Percentiles rank a stretch among this genome's conserved stretches.
Conservation (phyloP, 2,797 vertebrate species). For the Apogon talboti region DNA sequence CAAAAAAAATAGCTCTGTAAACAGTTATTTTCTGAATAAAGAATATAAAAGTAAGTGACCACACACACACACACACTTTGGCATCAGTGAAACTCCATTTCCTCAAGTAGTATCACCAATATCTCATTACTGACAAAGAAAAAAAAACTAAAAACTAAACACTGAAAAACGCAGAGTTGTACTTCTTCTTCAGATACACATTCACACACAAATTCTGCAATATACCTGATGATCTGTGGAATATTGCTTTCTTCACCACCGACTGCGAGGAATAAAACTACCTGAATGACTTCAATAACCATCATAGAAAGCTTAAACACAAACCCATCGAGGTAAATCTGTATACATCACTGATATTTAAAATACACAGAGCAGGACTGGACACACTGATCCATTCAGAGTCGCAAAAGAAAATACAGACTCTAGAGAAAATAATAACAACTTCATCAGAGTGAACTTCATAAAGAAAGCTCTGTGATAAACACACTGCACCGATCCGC, state of each 20-base stretch:
- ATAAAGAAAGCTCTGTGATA: too few relatives aligned
- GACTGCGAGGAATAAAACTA: conserved; percentile 16
- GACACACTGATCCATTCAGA: not conserved
- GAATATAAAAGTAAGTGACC: not conserved
- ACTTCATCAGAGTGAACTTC: too few relatives aligned
- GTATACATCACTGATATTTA: not conserved
- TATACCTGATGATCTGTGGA: conserved; percentile 15
- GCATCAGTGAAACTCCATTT: conserved; percentile 22
- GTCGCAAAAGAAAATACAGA: not conserved
- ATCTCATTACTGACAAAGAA: conserved; percentile 7
- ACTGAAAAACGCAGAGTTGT: conserved; percentile 17
- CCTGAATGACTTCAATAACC: conserved; percentile 12
- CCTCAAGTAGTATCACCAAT: conserved; percentile 9
- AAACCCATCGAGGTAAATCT: not conserved
- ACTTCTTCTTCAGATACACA: not conserved
- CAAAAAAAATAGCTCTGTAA: too few relatives aligned
- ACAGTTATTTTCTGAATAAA: too few relatives aligned
- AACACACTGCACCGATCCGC: too few relatives aligned
- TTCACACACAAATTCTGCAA: not conserved
- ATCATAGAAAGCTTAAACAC: not conserved
- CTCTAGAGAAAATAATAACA: too few relatives aligned
- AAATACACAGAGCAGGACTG: not conserved
- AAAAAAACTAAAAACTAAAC: conserved; percentile 23
- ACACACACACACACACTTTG: not conserved
- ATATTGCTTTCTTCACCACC: conserved; percentile 2